Percentiles rank a stretch among this genome's conserved stretches.
phyloP scores from a whole-genome alignment of 2,113 vertebrate genomes.

The Apus apus region DNA sequence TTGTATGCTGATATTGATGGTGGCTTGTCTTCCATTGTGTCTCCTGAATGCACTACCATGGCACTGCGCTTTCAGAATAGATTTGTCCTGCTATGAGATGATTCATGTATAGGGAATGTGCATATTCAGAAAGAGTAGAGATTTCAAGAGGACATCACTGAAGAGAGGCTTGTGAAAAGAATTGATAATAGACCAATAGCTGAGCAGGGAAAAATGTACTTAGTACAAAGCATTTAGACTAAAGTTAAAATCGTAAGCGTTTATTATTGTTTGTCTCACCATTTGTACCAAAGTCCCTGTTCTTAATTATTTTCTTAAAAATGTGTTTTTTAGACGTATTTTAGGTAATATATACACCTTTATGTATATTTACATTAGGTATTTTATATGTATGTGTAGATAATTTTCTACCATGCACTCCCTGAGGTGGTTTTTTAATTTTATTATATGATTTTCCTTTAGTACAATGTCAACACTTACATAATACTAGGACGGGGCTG shows the following conservation, averaged over 20 bases:
- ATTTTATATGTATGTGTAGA: not conserved
- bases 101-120: conserved; percentile 65
- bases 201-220: not conserved
- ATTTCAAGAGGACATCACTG: not conserved
- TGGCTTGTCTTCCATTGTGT: not conserved
- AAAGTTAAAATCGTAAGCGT: not conserved
- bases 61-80: conserved; percentile 12
- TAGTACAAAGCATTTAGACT: not conserved
- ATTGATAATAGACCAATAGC: not conserved
- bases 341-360: not conserved
- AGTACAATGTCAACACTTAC: not conserved
- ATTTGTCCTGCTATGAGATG: conserved; percentile 35
- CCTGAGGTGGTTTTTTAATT: not conserved
- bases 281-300: not conserved
- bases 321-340: not conserved
- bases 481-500: not conserved
- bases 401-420: not conserved
- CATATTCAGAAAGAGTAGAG: not conserved
- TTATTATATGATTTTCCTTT: not conserved
- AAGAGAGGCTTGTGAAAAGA: not conserved
- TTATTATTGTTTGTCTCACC: not conserved
- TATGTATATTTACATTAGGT: not conserved
- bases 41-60: not conserved
- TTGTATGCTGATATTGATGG: not conserved
- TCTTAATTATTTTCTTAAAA: not conserved